Evolutionary conservation across 1,140 invertebrate genomes (phyloP).

Genomic region (Aphelinus atriplicis): DNA sequence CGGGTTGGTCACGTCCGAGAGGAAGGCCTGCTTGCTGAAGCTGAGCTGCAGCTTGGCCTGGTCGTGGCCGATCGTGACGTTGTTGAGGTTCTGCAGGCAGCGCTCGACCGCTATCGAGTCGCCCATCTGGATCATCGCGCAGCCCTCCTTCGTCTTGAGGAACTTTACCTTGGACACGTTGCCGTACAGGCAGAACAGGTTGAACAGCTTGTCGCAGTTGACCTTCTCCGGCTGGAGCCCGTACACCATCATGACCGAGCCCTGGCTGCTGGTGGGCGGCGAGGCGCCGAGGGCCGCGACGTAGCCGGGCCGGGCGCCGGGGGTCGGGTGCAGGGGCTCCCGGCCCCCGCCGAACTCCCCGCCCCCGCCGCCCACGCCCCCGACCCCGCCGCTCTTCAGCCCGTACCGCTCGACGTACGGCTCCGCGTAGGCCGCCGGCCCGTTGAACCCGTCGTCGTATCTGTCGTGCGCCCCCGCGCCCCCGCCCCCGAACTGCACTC

Average conservation of each 20-base stretch:
- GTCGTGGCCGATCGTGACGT: constrained; percentile 81
- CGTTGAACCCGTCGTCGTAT: constrained; percentile 67
- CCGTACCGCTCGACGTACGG: constrained; percentile 67
- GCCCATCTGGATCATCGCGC: constrained; percentile 99
- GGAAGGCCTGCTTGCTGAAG: constrained; percentile 95
- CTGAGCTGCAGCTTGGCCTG: constrained; percentile 76
- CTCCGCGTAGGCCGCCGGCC: constrained; percentile 65
- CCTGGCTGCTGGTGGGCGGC: constrained; percentile 69
- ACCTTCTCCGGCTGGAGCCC: constrained; percentile 92
- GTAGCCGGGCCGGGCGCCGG: constrained; percentile 56
- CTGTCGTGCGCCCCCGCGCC: constrained; percentile 60
- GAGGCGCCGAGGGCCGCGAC: constrained; percentile 63
- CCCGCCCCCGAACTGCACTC: constrained; percentile 23
- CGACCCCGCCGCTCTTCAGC: constrained; percentile 55
- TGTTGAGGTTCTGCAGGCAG: constrained; percentile 94
- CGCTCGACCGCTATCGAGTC: constrained; percentile 93
- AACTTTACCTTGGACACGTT: constrained; percentile 99
- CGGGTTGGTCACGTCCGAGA: constrained; percentile 96
- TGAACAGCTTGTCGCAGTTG: constrained; percentile 97
- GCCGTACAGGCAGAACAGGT: constrained; percentile 97
- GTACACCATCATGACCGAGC: constrained; percentile 97
- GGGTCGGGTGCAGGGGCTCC: constrained; percentile 64
- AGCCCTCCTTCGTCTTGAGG: constrained; percentile 97
- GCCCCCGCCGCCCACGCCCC: too few species aligned
- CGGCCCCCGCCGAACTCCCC: constrained; percentile 60